phyloP scores from a whole-genome alignment of 2,888 invertebrate species.

The Hypselothyrea guttata region DNA sequence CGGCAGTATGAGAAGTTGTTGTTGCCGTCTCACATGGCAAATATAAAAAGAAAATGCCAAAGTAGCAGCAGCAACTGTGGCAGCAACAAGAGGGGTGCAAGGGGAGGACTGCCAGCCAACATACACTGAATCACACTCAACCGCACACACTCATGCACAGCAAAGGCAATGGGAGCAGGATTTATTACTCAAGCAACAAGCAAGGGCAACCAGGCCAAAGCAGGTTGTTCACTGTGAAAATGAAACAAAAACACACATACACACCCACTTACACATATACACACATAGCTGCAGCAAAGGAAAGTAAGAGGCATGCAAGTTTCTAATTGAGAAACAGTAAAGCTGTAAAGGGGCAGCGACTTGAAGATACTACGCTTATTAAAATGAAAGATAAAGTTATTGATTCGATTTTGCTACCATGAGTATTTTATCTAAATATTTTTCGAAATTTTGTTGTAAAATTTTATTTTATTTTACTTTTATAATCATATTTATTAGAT shows the following conservation, averaged over 20 bases:
- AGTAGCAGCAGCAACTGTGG: slow-evolving; percentile 49
- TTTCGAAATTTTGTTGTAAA: too few relatives aligned
- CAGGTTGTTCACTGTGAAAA: slow-evolving; percentile 42
- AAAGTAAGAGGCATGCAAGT: neutral
- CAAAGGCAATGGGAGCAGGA: slow-evolving; percentile 16
- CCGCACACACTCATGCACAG: slow-evolving; percentile 13
- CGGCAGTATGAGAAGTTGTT: slow-evolving; percentile 40
- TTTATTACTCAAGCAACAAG: slow-evolving; percentile 49
- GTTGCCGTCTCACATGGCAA: slow-evolving; percentile 41
- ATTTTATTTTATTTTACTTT: too few relatives aligned
- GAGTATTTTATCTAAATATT: too few relatives aligned
- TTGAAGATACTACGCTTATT: neutral
- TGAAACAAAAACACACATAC: slow-evolving; percentile 43
- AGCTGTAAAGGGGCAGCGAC: neutral
- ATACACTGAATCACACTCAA: slow-evolving; percentile 7
- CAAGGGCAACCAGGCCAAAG: slow-evolving; percentile 32
- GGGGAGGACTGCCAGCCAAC: slow-evolving; percentile 10
- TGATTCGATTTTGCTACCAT: too few relatives aligned
- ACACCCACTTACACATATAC: neutral
- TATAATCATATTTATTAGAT: too few relatives aligned
- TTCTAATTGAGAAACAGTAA: too few relatives aligned
- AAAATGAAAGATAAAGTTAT: too few relatives aligned
- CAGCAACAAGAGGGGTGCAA: slow-evolving; percentile 25
- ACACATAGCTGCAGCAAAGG: neutral
- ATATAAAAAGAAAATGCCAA: slow-evolving; percentile 68